Evolutionary conservation across 2,888 invertebrate species (phyloP).

Genomic region (Drosophila pseudotalamancana): DNA sequence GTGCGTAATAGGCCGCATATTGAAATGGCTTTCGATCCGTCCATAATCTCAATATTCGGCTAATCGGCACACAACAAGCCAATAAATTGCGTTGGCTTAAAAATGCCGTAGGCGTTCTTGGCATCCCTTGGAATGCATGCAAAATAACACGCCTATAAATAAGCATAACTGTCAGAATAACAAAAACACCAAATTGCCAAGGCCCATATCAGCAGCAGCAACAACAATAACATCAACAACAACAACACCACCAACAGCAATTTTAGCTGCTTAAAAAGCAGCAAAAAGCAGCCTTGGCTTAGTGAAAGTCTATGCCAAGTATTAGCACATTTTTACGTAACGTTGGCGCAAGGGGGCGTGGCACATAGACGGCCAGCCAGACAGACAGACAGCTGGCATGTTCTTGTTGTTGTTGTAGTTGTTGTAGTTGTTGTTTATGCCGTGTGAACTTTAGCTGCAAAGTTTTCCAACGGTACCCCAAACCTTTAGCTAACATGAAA

Average conservation of each 20-base stretch:
- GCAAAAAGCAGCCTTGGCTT: conserved; percentile 30
- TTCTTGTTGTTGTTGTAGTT: not conserved
- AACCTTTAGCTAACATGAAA: conserved; percentile 46
- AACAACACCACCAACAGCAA: conserved; percentile 11
- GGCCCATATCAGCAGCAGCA: conserved; percentile 26
- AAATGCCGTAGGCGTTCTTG: conserved; percentile 38
- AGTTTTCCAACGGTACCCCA: conserved; percentile 31
- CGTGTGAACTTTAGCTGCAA: conserved; percentile 51
- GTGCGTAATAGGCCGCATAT: conserved; percentile 42
- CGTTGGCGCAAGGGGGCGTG: conserved; percentile 33
- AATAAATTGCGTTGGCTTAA: conserved; percentile 73
- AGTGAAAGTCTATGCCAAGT: conserved; percentile 50
- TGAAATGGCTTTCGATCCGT: conserved; percentile 55
- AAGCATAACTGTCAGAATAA: conserved; percentile 76
- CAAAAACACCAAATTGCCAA: conserved; percentile 52
- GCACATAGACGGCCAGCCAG: conserved; percentile 13
- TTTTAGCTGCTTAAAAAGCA: conserved; percentile 27
- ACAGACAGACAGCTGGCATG: conserved; percentile 33
- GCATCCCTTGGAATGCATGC: conserved; percentile 33
- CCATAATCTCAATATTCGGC: conserved; percentile 68
- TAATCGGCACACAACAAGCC: conserved; percentile 75
- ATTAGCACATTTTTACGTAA: conserved; percentile 49
- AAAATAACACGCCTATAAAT: conserved; percentile 68
- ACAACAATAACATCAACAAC: conserved; percentile 15
- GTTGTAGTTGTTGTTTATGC: conserved; percentile 17